Evolutionary conservation across 2,888 invertebrate genomes (phyloP).

Genomic region (Synanthedon vespiformis): DNA sequence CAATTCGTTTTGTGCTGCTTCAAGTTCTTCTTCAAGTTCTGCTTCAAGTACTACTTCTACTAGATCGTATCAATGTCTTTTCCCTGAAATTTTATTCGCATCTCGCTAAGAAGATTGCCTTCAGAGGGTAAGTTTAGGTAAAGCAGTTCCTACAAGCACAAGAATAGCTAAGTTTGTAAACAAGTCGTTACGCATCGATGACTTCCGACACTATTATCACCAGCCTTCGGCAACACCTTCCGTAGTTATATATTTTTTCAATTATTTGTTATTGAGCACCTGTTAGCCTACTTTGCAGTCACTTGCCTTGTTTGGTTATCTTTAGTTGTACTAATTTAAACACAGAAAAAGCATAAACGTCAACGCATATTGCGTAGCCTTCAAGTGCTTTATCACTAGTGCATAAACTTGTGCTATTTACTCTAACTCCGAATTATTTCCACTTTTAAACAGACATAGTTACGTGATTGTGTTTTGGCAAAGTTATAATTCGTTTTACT

Average conservation of each 20-base stretch:
- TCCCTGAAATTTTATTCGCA: no score
- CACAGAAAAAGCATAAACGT: background rate
- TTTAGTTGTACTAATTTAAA: slow-evolving; percentile 4
- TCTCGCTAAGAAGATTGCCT: background rate
- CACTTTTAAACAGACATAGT: no score
- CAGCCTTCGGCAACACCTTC: slow-evolving; percentile 26
- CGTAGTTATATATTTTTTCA: slow-evolving; percentile 17
- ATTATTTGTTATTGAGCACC: slow-evolving; percentile 5
- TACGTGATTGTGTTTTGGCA: no score
- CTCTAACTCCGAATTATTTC: no score
- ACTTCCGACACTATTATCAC: slow-evolving; percentile 21
- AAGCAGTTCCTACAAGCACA: background rate
- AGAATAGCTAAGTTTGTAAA: background rate
- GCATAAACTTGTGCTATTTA: no score
- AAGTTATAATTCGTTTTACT: no score
- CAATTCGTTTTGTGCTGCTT: no score
- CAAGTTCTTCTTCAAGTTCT: no score
- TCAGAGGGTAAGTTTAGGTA: background rate
- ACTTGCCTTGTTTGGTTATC: slow-evolving; percentile 4
- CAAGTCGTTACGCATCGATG: slow-evolving; percentile 18
- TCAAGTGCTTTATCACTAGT: background rate
- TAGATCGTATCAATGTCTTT: no score
- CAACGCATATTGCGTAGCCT: background rate
- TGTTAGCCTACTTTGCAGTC: background rate
- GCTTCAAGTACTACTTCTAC: no score